A percentile compares a stretch with the other conserved stretches of the same genome.
Evolutionary conservation across 2,797 vertebrate species (phyloP).

Genomic region (Synanceia verrucosa): DNA sequence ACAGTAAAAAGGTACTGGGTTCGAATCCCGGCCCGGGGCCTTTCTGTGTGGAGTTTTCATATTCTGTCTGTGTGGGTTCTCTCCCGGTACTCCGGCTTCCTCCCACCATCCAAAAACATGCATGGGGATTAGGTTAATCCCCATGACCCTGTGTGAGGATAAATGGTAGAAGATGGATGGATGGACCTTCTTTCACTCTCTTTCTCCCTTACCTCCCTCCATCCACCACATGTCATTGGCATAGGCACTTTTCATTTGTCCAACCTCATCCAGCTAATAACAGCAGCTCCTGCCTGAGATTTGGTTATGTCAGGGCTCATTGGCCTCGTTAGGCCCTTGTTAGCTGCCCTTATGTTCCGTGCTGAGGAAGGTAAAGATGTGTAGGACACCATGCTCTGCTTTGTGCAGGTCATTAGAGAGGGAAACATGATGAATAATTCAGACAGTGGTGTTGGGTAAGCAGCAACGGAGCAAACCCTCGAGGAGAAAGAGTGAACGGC

Average conservation of each 20-base stretch:
- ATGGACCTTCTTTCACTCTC: not conserved
- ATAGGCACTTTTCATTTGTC: not conserved
- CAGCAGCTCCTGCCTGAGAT: not conserved
- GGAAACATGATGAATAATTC: constrained; percentile 53
- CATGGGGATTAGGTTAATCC: too few relatives aligned
- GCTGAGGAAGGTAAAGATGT: constrained; percentile 17
- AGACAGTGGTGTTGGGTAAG: constrained; percentile 7
- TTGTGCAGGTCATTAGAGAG: constrained; percentile 45
- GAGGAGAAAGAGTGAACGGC: constrained; percentile 14
- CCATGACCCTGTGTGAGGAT: too few relatives aligned
- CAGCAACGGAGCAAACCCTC: constrained; percentile 1
- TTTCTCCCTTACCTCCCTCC: not conserved
- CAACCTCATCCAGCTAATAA: not conserved
- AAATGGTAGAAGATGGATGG: too few relatives aligned
- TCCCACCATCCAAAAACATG: too few relatives aligned
- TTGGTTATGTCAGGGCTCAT: constrained; percentile 31
- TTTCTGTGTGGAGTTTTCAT: too few relatives aligned
- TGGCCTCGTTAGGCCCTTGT: constrained; percentile 34
- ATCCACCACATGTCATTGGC: constrained; percentile 10
- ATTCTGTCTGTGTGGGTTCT: too few relatives aligned
- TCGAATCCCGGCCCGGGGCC: too few relatives aligned
- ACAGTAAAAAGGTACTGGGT: too few relatives aligned
- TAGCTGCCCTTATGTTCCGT: constrained; percentile 16
- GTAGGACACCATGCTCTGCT: constrained; percentile 13
- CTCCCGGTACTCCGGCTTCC: too few relatives aligned